Evolutionary conservation across 1,140 invertebrate genomes (phyloP).

Genomic region (Sitobion miscanthi): DNA sequence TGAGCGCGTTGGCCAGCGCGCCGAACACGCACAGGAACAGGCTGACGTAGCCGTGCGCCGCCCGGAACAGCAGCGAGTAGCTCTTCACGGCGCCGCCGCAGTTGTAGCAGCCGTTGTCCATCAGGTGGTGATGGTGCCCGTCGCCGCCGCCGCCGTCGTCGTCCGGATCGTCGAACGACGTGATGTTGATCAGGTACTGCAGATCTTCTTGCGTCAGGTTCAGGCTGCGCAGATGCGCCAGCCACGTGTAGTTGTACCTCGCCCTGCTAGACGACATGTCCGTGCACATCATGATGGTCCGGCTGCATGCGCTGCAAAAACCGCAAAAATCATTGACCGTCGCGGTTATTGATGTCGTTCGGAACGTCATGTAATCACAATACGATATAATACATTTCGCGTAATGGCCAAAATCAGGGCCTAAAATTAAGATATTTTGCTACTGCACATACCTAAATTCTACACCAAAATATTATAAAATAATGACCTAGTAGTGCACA

Average conservation of each 20-base stretch:
- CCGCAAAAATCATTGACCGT: background rate
- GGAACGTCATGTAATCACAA: too few relatives aligned
- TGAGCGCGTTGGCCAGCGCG: constrained; percentile 89
- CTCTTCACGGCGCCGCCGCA: constrained; percentile 64
- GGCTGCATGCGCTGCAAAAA: background rate
- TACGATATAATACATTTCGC: too few relatives aligned
- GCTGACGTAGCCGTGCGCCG: constrained; percentile 75
- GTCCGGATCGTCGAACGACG: background rate
- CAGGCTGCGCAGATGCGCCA: constrained; percentile 53
- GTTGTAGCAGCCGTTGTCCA: constrained; percentile 57
- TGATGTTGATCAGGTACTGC: constrained; percentile 48
- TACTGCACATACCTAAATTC: too few relatives aligned
- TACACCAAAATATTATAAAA: too few relatives aligned
- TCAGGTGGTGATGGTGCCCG: background rate
- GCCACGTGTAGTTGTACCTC: background rate
- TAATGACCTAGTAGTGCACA: too few relatives aligned
- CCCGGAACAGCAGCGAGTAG: constrained; percentile 64
- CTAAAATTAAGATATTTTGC: too few relatives aligned
- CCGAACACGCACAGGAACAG: constrained; percentile 88
- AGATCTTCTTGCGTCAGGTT: constrained; percentile 52
- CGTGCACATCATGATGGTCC: background rate
- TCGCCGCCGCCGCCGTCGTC: background rate
- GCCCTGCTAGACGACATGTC: background rate
- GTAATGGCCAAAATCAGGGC: too few relatives aligned
- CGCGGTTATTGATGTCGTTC: too few relatives aligned